Evolutionary conservation across 2,797 vertebrate species (phyloP).

Genomic region (Novumbra hubbsi): DNA sequence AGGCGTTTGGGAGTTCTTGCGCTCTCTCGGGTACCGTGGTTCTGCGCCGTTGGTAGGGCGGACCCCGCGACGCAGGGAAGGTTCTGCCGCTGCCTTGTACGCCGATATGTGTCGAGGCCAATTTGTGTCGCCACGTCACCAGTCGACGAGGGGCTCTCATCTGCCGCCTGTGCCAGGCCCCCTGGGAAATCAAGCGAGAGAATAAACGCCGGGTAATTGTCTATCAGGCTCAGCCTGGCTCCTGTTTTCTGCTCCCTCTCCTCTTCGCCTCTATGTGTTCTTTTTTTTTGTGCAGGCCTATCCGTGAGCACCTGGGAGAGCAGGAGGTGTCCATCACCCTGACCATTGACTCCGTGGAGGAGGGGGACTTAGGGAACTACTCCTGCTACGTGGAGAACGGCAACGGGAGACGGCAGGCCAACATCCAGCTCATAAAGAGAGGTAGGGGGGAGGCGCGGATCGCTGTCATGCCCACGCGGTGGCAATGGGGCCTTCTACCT

Average conservation of each 20-base stretch:
- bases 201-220: neutral
- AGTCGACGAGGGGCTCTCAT: neutral
- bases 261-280: neutral
- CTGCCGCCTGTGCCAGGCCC: neutral
- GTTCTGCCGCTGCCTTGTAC: neutral
- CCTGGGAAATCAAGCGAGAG: slow-evolving; percentile 12
- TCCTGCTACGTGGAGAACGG: slow-evolving; percentile 96
- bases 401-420: slow-evolving; percentile 89
- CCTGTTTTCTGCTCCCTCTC: neutral
- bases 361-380: slow-evolving; percentile 95
- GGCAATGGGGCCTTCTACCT: too few relatives aligned
- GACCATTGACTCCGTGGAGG: slow-evolving; percentile 89
- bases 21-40: neutral
- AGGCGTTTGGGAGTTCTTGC: too few relatives aligned
- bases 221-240: neutral
- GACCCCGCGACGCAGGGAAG: neutral
- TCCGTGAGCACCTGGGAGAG: slow-evolving; percentile 94
- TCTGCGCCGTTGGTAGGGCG: neutral
- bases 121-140: neutral
- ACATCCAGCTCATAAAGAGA: slow-evolving; percentile 87
- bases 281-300: slow-evolving; percentile 73
- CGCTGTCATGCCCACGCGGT: too few relatives aligned
- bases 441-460: slow-evolving; percentile 69
- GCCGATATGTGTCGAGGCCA: neutral
- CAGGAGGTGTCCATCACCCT: slow-evolving; percentile 95